These are phyloP conservation scores for Limonius californicus DNA, from an alignment of 1,140 invertebrate genomes.

Conservation along the genomic window DNA sequence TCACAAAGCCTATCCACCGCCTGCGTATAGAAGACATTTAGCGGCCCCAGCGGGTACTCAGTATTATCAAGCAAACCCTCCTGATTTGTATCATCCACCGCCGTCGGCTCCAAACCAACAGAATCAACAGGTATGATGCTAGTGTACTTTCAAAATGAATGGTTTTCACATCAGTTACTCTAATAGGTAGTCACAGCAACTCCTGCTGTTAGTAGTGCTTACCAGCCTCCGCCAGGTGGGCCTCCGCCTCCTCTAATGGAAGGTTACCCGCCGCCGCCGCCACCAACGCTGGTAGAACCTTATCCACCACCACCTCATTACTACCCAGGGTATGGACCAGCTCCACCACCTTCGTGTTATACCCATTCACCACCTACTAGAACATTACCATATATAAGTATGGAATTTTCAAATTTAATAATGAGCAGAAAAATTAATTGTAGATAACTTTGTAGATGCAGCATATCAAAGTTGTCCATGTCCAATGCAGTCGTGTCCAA, in stretches of 20 bases:
- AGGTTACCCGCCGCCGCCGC: conserved; percentile 51
- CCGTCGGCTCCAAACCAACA: conserved; percentile 29
- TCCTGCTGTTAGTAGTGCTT: conserved; percentile 43
- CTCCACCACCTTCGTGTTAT: conserved; percentile 61
- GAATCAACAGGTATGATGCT: conserved; percentile 44
- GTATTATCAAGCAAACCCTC: conserved; percentile 45
- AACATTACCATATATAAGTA: conserved; percentile 61
- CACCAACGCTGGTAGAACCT: conserved; percentile 47
- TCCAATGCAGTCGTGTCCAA: conserved; percentile 88
- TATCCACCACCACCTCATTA: conserved; percentile 58
- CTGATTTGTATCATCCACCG: conserved; percentile 37
- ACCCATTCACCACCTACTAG: conserved; percentile 63
- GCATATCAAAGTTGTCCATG: conserved; percentile 72
- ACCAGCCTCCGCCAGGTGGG: conserved; percentile 31
- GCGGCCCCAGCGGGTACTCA: conserved; percentile 23
- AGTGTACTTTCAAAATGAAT: too few relatives aligned
- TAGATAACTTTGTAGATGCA: conserved; percentile 47
- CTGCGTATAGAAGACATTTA: conserved; percentile 36
- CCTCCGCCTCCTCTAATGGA: conserved; percentile 46
- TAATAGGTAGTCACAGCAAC: conserved; percentile 41
- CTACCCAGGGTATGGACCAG: conserved; percentile 62
- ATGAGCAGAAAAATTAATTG: not conserved
- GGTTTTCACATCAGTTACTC: conserved; percentile 20
- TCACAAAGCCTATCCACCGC: conserved; percentile 27
- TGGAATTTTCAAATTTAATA: conserved; percentile 38